Conservation (phyloP, 2,888 invertebrate species). For the Plutella xylostella region DNA sequence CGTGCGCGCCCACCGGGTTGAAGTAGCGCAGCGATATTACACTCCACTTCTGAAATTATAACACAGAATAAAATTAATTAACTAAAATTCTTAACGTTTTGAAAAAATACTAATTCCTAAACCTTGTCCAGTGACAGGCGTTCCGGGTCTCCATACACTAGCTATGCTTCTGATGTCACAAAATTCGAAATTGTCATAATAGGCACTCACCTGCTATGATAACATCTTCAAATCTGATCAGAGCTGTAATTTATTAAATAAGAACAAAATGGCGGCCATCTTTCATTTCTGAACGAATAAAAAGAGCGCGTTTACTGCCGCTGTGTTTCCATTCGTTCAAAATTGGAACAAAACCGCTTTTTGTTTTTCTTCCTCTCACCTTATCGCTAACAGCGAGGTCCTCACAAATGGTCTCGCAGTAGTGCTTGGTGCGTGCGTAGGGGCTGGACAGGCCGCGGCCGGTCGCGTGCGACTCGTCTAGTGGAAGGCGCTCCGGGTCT, state of each 20-base stretch:
- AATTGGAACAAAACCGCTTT: too few relatives aligned
- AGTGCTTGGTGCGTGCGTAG: constrained; percentile 93
- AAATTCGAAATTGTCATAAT: background rate
- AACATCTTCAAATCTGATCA: too few relatives aligned
- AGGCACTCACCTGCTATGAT: too few relatives aligned
- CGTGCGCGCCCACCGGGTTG: constrained; percentile 96
- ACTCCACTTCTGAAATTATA: constrained; percentile 74
- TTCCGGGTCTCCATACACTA: constrained; percentile 89
- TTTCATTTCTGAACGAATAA: too few relatives aligned
- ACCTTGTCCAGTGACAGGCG: constrained; percentile 85
- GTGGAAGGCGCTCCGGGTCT: constrained; percentile 82
- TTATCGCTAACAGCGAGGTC: constrained; percentile 84
- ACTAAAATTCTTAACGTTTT: too few relatives aligned
- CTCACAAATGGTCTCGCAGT: constrained; percentile 93
- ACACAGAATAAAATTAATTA: background rate
- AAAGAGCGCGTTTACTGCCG: too few relatives aligned
- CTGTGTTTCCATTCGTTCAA: too few relatives aligned
- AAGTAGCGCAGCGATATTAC: constrained; percentile 91
- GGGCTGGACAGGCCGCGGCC: constrained; percentile 86
- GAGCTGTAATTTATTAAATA: too few relatives aligned
- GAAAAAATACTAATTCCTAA: background rate
- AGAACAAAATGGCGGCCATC: too few relatives aligned
- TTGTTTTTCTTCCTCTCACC: too few relatives aligned
- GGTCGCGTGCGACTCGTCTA: constrained; percentile 86
- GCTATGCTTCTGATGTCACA: background rate